phyloP scores from a whole-genome alignment of 2,888 invertebrate genomes.

The Panopea generosa region DNA sequence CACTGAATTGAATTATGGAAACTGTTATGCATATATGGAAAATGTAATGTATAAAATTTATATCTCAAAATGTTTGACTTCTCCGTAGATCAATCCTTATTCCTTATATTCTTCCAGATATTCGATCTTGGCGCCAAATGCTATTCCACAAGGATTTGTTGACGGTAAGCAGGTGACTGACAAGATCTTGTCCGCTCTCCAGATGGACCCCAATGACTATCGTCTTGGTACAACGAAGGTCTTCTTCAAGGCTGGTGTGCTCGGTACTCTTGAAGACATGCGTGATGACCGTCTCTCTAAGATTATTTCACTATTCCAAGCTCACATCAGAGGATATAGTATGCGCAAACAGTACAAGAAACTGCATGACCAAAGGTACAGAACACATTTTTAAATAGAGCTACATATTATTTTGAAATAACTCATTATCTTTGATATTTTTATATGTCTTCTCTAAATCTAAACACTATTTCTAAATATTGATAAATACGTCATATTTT shows the following conservation, averaged over 20 bases:
- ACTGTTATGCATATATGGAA: too few relatives aligned
- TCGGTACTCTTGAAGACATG: slow-evolving; percentile 99
- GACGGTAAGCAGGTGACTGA: slow-evolving; percentile 89
- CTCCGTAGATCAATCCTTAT: too few relatives aligned
- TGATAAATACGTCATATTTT: too few relatives aligned
- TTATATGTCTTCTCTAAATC: too few relatives aligned
- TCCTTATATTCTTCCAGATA: slow-evolving; percentile 88
- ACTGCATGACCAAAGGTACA: slow-evolving; percentile 97
- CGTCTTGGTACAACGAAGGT: slow-evolving; percentile 99
- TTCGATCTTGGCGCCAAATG: slow-evolving; percentile 99
- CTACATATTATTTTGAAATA: too few relatives aligned
- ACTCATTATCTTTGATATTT: too few relatives aligned
- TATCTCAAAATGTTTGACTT: too few relatives aligned
- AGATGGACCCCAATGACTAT: slow-evolving; percentile 97
- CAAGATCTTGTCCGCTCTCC: slow-evolving; percentile 86
- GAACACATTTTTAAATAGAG: too few relatives aligned
- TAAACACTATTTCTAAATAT: too few relatives aligned
- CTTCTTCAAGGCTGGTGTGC: slow-evolving; percentile 99
- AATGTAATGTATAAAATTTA: too few relatives aligned
- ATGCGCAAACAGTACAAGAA: slow-evolving; percentile 94
- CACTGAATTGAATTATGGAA: too few relatives aligned
- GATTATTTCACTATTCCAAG: slow-evolving; percentile 96
- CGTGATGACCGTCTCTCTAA: slow-evolving; percentile 99
- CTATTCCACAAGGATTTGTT: slow-evolving; percentile 86
- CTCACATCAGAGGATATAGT: slow-evolving; percentile 95